A percentile compares a stretch with the other conserved stretches of the same genome.
Evolutionary conservation across 2,888 invertebrate species (phyloP).

Genomic region (Noctuana brunneofusca): DNA sequence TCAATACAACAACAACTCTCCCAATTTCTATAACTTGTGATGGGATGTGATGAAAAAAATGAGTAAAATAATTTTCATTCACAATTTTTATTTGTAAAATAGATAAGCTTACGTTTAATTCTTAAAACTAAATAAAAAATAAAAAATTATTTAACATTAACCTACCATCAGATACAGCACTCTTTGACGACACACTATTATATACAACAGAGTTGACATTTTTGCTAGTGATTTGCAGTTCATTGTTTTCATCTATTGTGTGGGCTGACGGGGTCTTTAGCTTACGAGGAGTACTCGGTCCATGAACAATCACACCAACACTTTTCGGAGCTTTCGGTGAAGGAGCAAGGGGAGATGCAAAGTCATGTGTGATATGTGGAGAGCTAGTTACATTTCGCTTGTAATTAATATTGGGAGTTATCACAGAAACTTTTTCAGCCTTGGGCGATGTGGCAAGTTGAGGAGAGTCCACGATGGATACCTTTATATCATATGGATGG

Average conservation of each 20-base stretch:
- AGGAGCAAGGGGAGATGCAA: constrained; percentile 55
- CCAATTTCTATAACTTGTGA: background rate
- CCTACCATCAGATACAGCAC: constrained; percentile 55
- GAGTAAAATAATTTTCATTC: background rate
- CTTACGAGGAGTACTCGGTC: constrained; percentile 37
- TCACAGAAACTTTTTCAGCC: constrained; percentile 50
- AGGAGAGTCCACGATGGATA: constrained; percentile 34
- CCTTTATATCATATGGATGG: constrained; percentile 33
- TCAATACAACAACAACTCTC: no score
- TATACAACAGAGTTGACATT: constrained; percentile 44
- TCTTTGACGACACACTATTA: constrained; percentile 39
- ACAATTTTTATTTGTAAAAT: background rate
- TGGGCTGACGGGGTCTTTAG: constrained; percentile 41
- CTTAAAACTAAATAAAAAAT: background rate
- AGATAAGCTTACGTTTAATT: background rate
- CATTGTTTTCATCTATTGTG: constrained; percentile 43
- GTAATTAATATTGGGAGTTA: constrained; percentile 45
- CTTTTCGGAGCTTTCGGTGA: constrained; percentile 47
- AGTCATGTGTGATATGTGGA: constrained; percentile 40
- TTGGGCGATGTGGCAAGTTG: constrained; percentile 38
- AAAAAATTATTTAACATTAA: constrained; percentile 29
- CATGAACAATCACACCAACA: constrained; percentile 41
- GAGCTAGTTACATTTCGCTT: constrained; percentile 37
- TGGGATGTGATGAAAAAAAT: background rate
- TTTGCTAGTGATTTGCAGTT: constrained; percentile 41